A percentile compares a stretch with the other conserved stretches of the same genome.
Evolutionary conservation across 2,113 vertebrate genomes (phyloP).

Genomic region (Ardeotis arabs): DNA sequence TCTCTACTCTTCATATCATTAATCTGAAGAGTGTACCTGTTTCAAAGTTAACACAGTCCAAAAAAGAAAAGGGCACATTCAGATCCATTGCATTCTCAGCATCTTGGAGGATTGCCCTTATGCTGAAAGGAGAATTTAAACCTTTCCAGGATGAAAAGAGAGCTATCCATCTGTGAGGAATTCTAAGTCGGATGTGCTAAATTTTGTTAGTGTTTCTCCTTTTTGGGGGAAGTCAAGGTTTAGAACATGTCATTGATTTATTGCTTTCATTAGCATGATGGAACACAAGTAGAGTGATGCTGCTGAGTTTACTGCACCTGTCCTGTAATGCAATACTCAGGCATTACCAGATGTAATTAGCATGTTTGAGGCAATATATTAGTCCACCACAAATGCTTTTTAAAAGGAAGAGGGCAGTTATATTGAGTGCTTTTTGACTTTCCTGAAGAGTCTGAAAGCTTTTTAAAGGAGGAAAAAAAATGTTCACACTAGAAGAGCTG

Average conservation of each 20-base stretch:
- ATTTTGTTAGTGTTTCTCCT: background rate
- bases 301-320: background rate
- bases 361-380: background rate
- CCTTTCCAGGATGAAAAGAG: background rate
- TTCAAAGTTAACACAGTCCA: background rate
- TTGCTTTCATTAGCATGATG: background rate
- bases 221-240: background rate
- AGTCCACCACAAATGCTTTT: constrained; percentile 22
- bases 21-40: background rate
- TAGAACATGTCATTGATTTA: constrained; percentile 1
- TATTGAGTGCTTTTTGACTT: background rate
- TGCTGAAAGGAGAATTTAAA: background rate
- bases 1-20: background rate
- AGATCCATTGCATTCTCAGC: background rate
- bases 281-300: background rate
- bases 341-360: constrained; percentile 27
- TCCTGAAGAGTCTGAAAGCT: constrained; percentile 14
- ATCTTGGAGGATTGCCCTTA: background rate
- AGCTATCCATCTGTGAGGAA: background rate
- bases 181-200: background rate
- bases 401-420: background rate
- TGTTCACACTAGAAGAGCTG: background rate
- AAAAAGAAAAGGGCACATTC: background rate
- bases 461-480: constrained; percentile 1
- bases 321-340: background rate